Conservation (phyloP, 2,888 invertebrate species). For the Atethmia centrago region DNA sequence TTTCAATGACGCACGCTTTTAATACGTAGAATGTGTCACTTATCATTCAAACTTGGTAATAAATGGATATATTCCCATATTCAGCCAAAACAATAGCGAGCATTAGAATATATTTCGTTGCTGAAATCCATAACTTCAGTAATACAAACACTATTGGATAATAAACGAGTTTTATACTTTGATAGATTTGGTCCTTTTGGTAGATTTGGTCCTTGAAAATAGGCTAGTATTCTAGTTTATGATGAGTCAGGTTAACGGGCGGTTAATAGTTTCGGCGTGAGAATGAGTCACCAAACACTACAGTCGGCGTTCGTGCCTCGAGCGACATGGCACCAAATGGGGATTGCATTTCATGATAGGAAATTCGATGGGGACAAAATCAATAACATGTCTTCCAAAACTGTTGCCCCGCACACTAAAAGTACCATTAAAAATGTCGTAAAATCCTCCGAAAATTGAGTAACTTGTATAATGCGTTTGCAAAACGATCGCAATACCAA, state of each 20-base stretch:
- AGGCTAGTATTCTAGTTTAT: conserved; percentile 27
- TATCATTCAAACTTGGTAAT: conserved; percentile 50
- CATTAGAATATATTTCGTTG: conserved; percentile 33
- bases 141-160: conserved; percentile 28
- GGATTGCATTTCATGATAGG: conserved; percentile 79
- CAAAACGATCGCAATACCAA: conserved; percentile 66
- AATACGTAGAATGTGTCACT: conserved; percentile 32
- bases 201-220: conserved; percentile 35
- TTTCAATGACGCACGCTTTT: conserved; percentile 23
- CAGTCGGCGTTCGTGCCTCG: conserved; percentile 75
- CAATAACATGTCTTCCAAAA: conserved; percentile 61
- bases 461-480: conserved; percentile 63
- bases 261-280: conserved; percentile 64
- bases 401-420: conserved; percentile 41
- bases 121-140: conserved; percentile 23
- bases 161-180: conserved; percentile 10
- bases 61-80: conserved; percentile 50
- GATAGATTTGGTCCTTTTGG: conserved; percentile 32
- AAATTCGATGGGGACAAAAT: conserved; percentile 70
- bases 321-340: conserved; percentile 79
- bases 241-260: conserved; percentile 63
- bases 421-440: conserved; percentile 52
- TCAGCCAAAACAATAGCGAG: conserved; percentile 29
- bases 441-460: conserved; percentile 63
- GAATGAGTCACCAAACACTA: conserved; percentile 74